phyloP scores from a whole-genome alignment of 1,140 invertebrate species.

The Mamestra configurata region DNA sequence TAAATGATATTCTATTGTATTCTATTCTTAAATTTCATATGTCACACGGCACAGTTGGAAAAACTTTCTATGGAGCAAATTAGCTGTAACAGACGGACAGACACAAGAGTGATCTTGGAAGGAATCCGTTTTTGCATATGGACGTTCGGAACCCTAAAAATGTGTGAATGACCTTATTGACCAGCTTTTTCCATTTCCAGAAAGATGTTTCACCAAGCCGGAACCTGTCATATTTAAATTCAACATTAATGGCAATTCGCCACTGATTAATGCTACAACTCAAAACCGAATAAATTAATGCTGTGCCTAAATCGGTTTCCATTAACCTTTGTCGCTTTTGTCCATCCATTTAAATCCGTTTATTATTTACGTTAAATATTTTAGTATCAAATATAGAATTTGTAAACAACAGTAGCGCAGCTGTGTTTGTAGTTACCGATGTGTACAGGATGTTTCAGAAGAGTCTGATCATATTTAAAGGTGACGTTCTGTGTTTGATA shows the following conservation, averaged over 20 bases:
- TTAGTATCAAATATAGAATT: slow-evolving; percentile 2
- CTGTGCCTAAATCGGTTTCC: not conserved
- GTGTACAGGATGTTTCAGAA: too few species aligned
- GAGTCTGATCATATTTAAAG: too few species aligned
- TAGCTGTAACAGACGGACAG: too few species aligned
- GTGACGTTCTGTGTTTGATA: too few species aligned
- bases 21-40: too few species aligned
- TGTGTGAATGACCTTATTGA: too few species aligned
- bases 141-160: not conserved
- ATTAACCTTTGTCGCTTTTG: slow-evolving; percentile 20
- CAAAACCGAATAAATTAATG: not conserved
- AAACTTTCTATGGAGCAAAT: too few species aligned
- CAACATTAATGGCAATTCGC: not conserved
- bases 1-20: too few species aligned
- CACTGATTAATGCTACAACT: not conserved
- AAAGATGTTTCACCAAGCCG: not conserved
- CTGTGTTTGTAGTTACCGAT: not conserved
- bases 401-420: not conserved
- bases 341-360: not conserved
- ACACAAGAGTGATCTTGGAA: too few species aligned
- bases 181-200: too few species aligned
- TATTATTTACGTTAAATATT: slow-evolving; percentile 21
- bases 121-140: too few species aligned
- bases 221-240: not conserved
- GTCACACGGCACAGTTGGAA: too few species aligned